A percentile compares a stretch with the other conserved stretches of the same genome.
Conservation (phyloP, 2,888 invertebrate species). For the Parelbella ahira region DNA sequence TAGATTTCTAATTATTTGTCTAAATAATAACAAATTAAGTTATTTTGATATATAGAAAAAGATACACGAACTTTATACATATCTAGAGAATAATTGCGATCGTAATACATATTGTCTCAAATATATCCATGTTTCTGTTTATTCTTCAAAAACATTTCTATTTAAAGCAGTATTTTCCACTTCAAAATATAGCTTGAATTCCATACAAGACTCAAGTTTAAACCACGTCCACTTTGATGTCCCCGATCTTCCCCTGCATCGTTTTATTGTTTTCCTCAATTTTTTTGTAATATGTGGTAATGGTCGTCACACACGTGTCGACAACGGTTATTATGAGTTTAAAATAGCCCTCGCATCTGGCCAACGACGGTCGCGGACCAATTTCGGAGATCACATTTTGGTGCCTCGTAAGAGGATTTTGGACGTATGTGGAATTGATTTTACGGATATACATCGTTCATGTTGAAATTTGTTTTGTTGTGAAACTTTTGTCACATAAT, state of each 20-base stretch:
- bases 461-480: no score
- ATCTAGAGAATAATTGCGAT: no score
- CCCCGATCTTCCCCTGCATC: slow-evolving; percentile 42
- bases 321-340: slow-evolving; percentile 77
- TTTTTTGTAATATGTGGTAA: slow-evolving; percentile 80
- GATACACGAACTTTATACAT: no score
- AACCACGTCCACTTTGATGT: slow-evolving; percentile 55
- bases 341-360: slow-evolving; percentile 73
- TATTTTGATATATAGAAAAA: no score
- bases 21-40: no score
- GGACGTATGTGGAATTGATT: slow-evolving; percentile 14
- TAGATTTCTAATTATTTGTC: no score
- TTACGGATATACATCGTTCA: no score
- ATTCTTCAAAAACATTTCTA: no score
- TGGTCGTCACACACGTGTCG: slow-evolving; percentile 77
- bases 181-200: slow-evolving; percentile 24
- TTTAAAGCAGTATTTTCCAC: no score
- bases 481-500: no score
- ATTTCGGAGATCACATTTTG: slow-evolving; percentile 57
- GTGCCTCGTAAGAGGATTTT: slow-evolving; percentile 34
- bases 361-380: slow-evolving; percentile 50
- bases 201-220: slow-evolving; percentile 66
- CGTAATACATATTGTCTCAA: no score
- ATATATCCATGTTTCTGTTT: no score
- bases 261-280: slow-evolving; percentile 76